A percentile compares a stretch with the other conserved stretches of the same genome.
These are phyloP conservation scores for Chrysochloris asiatica DNA, from an alignment of 2,113 vertebrate genomes.

Conservation along the genomic window DNA sequence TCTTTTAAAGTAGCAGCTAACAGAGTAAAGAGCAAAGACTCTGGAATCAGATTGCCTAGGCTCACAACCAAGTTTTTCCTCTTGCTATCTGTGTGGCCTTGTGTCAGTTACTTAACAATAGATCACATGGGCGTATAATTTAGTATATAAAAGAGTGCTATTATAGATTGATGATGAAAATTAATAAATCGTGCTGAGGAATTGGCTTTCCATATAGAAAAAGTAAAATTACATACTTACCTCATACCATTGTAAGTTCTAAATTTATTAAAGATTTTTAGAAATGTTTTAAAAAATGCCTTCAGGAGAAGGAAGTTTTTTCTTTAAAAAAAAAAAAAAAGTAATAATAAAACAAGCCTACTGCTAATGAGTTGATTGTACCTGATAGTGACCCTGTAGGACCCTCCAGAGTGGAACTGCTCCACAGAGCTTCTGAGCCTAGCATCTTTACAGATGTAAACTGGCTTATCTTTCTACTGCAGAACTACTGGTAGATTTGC, in stretches of 20 bases:
- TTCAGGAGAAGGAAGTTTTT: background rate
- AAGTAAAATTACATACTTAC: background rate
- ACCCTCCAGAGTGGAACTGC: no score
- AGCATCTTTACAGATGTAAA: no score
- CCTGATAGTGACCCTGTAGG: no score
- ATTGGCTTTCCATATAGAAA: background rate
- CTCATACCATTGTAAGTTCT: background rate
- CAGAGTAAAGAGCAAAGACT: no score
- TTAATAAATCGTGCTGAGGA: background rate
- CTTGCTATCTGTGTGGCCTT: background rate
- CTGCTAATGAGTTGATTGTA: no score
- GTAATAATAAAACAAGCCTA: background rate
- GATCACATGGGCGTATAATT: no score
- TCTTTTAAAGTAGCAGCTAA: background rate
- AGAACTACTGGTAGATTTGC: no score
- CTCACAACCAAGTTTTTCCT: background rate
- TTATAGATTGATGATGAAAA: background rate
- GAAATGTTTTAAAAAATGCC: background rate
- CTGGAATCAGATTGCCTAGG: background rate
- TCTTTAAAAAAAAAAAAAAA: background rate
- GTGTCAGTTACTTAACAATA: background rate
- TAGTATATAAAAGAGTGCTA: no score
- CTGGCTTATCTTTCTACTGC: no score
- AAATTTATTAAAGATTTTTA: background rate
- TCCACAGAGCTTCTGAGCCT: no score